Base-by-base conservation (phyloP, 2,797 vertebrate species). In the Dryobates pubescens region DNA sequence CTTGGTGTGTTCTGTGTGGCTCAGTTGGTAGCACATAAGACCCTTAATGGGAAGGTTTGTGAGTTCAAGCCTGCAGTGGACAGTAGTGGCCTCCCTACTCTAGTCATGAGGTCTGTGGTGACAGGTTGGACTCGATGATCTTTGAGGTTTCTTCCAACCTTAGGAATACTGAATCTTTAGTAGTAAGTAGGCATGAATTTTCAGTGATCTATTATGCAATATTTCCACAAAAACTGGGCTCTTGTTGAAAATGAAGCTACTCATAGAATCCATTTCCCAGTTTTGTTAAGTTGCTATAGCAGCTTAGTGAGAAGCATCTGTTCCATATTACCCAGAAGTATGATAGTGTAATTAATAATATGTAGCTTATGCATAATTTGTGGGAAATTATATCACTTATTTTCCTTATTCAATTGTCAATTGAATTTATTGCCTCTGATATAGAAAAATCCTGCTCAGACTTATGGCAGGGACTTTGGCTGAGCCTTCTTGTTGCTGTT, bases 321-420 rank as follows among this genome's bases (percentile, higher is more conserved):
- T 81, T 90, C 53, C 15, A 17, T 59, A 79, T 88, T 82, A 73
- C 27, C 78, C 8, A 57, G 38, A 76, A 86, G 36, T 76, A 54
- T 69, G 83, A 70, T 56, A 72, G n/a, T 24, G 9, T 70, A 69
- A 87, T 85, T 15, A 70, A 14, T 94, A 92, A 82, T 38, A 51
- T 51, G n/a, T 24, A 57, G 12, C 0, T 0, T 45, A 58, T 1
- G 14, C 24, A 38, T 65, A 0, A 9, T 88, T 85, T 73, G 4
- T 51, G 38, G 53, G 24, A 83, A 93, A 86, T 86, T 38, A 57
- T 49, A 63, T 15, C 4, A 23, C 17, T 88, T 32, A 18, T 84
- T 86, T 91, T 80, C 18, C 13, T 81, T 70, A 73, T 63, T 95
- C 45, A 59, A 6, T 56, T 71, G 43, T 75, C 29, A 43, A 64